phyloP scores from a whole-genome alignment of 2,888 invertebrate genomes.

The Melanchra persicariae region DNA sequence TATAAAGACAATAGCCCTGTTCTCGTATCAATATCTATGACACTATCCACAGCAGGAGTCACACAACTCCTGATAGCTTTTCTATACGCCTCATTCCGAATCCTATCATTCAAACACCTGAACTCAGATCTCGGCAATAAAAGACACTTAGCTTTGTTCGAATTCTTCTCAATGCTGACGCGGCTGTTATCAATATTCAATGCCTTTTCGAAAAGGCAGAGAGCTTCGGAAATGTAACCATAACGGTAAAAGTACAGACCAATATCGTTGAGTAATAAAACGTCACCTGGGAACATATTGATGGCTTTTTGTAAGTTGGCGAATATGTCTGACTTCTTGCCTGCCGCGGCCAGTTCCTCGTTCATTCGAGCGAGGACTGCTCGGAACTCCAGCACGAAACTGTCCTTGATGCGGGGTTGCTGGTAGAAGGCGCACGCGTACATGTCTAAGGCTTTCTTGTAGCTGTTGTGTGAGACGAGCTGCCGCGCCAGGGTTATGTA shows the following conservation, averaged over 20 bases:
- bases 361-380: constrained; percentile 38
- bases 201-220: constrained; percentile 86
- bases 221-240: constrained; percentile 85
- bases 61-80: constrained; percentile 48
- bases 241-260: constrained; percentile 62
- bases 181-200: constrained; percentile 82
- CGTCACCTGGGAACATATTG: constrained; percentile 35
- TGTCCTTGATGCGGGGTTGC: constrained; percentile 22
- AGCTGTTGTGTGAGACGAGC: constrained; percentile 23
- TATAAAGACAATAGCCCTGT: constrained; percentile 90
- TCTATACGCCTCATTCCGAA: constrained; percentile 56
- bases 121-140: constrained; percentile 44
- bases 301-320: constrained; percentile 47
- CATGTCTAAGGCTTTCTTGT: constrained; percentile 45
- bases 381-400: constrained; percentile 37
- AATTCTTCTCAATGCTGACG: constrained; percentile 72
- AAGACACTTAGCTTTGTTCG: constrained; percentile 46
- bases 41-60: constrained; percentile 42
- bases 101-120: constrained; percentile 48
- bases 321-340: constrained; percentile 45
- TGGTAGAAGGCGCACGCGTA: constrained; percentile 43
- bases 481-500: constrained; percentile 36
- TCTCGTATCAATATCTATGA: constrained; percentile 51
- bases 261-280: constrained; percentile 45
- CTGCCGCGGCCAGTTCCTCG: constrained; percentile 30